Evolutionary conservation across 2,797 vertebrate species (phyloP).

Genomic region (Sebastes glaucus): DNA sequence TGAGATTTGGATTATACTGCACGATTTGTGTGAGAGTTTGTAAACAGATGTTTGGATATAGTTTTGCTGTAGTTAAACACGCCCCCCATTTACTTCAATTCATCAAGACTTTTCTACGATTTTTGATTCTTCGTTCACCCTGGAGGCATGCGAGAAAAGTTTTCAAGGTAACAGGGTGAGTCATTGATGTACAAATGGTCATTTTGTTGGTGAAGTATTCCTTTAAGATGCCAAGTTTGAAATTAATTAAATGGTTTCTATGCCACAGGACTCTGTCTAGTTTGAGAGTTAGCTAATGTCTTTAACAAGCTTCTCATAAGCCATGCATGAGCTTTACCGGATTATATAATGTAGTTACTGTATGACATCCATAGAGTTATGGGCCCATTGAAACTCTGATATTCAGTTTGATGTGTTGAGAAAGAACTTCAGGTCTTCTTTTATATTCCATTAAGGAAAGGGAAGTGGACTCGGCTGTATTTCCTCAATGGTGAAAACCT

Average conservation of each 20-base stretch:
- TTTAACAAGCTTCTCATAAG: background rate
- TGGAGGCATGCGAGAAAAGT: background rate
- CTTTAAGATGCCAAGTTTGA: background rate
- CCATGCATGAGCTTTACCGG: background rate
- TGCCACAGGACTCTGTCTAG: background rate
- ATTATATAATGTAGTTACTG: background rate
- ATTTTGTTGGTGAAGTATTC: background rate
- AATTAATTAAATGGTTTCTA: background rate
- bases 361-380: background rate
- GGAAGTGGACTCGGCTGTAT: background rate
- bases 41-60: background rate
- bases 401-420: background rate
- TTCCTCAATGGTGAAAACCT: background rate
- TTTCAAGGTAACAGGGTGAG: background rate
- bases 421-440: background rate
- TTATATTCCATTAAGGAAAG: background rate
- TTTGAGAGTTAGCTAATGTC: background rate
- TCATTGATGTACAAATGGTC: background rate
- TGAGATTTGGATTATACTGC: background rate
- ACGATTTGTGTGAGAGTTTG: background rate
- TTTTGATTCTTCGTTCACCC: background rate
- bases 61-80: background rate
- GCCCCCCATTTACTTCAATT: no score
- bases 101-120: no score
- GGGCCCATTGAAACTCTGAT: background rate